Evolutionary conservation across 2,888 invertebrate genomes (phyloP).

Genomic region (Cerceris rybyensis): DNA sequence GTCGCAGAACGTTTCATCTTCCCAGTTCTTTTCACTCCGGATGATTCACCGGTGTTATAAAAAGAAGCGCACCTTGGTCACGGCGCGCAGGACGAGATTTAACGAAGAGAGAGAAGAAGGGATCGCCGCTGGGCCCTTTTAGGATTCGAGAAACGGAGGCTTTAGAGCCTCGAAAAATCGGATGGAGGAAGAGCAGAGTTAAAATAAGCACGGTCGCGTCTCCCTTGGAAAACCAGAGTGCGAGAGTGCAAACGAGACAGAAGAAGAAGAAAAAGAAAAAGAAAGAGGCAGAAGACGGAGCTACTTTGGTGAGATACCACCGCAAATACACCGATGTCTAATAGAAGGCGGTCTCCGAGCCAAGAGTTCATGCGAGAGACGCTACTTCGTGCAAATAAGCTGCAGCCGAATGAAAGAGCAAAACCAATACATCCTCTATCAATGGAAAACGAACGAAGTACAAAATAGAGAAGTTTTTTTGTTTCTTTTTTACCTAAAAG

Average conservation of each 20-base stretch:
- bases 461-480: no score
- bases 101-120: slow-evolving; percentile 47
- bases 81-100: slow-evolving; percentile 37
- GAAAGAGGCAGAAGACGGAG: slow-evolving; percentile 16
- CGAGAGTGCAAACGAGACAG: no score
- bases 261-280: not conserved
- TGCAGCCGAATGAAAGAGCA: slow-evolving; percentile 1
- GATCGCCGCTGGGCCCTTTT: slow-evolving; percentile 28
- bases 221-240: slow-evolving; percentile 5
- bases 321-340: slow-evolving; percentile 54
- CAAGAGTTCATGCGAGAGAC: slow-evolving; percentile 24
- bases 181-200: slow-evolving; percentile 53
- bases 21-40: not conserved
- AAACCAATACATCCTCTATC: slow-evolving; percentile 23
- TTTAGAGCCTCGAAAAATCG: slow-evolving; percentile 46
- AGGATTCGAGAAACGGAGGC: slow-evolving; percentile 25
- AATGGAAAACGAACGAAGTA: no score
- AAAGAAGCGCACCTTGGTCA: slow-evolving; percentile 26
- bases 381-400: slow-evolving; percentile 36
- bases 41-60: slow-evolving; percentile 23
- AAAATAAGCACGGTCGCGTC: slow-evolving; percentile 55
- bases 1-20: not conserved
- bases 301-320: slow-evolving; percentile 44
- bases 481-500: no score
- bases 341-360: slow-evolving; percentile 32